Evolutionary conservation across 2,888 invertebrate genomes (phyloP).

Genomic region (Fabriciana adippe): DNA sequence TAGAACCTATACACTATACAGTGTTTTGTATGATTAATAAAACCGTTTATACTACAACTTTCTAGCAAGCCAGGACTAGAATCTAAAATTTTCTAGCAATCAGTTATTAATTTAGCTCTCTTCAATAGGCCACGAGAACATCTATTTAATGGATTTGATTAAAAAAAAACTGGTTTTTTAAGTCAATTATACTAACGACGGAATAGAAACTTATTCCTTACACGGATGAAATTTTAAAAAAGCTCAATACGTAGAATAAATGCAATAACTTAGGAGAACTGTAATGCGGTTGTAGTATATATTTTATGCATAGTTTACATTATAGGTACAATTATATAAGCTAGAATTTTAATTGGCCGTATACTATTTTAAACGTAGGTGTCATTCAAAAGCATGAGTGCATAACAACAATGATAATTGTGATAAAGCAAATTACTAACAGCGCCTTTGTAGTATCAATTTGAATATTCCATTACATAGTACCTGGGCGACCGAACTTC

Average conservation of each 20-base stretch:
- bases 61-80: too few species aligned
- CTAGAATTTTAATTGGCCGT: slow-evolving; percentile 14
- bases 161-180: too few species aligned
- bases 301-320: slow-evolving; percentile 6
- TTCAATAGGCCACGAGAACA: too few species aligned
- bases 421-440: not conserved
- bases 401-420: slow-evolving; percentile 1
- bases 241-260: not conserved
- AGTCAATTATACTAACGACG: not conserved
- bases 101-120: too few species aligned
- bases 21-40: too few species aligned
- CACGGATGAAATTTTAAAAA: not conserved
- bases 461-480: too few species aligned
- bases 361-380: slow-evolving; percentile 2
- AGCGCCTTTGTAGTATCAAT: too few species aligned
- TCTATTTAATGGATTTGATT: too few species aligned
- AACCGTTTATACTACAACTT: too few species aligned
- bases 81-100: too few species aligned
- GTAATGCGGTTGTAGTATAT: not conserved
- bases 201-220: not conserved
- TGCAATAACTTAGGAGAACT: slow-evolving; percentile 1
- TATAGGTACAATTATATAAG: not conserved
- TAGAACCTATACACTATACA: too few species aligned
- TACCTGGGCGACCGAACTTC: too few species aligned
- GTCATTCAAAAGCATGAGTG: not conserved